phyloP scores from a whole-genome alignment of 2,888 invertebrate species.

The Pandemis heparana region DNA sequence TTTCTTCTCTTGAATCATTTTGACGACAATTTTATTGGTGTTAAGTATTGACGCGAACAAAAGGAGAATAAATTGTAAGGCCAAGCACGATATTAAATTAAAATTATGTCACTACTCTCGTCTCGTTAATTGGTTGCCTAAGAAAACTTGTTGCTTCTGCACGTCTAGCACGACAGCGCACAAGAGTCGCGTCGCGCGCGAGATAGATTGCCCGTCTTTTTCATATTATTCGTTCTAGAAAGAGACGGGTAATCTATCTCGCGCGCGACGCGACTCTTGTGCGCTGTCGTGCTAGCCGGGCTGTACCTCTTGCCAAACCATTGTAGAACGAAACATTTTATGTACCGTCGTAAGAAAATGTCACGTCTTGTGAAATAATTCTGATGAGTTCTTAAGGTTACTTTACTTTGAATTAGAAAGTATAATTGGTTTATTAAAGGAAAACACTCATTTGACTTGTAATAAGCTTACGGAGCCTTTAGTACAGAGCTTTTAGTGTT shows the following conservation, averaged over 20 bases:
- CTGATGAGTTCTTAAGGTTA: background rate
- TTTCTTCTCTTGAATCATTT: background rate
- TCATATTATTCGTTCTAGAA: too few species aligned
- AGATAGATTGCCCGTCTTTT: too few species aligned
- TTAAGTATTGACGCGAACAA: background rate
- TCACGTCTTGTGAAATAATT: background rate
- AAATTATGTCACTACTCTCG: background rate
- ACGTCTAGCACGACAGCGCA: too few species aligned
- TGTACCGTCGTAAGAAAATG: background rate
- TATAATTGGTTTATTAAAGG: background rate
- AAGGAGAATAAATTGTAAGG: background rate
- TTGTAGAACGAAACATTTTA: background rate
- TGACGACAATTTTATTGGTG: background rate
- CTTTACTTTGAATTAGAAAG: background rate
- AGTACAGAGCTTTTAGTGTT: too few species aligned
- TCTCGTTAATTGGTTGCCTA: background rate
- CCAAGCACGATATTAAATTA: background rate
- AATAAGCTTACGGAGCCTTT: too few species aligned
- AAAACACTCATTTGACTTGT: too few species aligned
- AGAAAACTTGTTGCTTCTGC: slow-evolving; percentile 15
- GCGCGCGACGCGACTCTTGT: too few species aligned
- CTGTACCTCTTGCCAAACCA: slow-evolving; percentile 9
- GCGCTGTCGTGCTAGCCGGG: too few species aligned
- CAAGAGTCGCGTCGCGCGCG: too few species aligned
- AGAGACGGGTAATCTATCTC: too few species aligned